Evolutionary conservation across 2,113 vertebrate genomes (phyloP).

Genomic region (Alligator mississippiensis): DNA sequence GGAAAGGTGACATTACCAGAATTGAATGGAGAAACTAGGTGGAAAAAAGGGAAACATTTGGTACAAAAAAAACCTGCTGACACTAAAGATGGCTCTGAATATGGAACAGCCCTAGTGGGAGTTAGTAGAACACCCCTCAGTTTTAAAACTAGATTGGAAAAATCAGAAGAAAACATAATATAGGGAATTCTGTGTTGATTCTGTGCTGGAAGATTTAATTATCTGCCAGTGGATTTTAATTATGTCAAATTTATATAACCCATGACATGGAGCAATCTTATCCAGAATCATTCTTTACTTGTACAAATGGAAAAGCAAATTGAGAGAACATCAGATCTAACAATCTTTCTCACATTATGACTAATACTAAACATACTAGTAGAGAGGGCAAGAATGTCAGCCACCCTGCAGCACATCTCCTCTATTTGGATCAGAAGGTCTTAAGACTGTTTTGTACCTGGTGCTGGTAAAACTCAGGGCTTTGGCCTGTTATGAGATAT

Average conservation of each 20-base stretch:
- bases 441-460: not conserved
- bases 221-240: not conserved
- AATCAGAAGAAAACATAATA: not conserved
- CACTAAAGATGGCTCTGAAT: too few species aligned
- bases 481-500: not conserved
- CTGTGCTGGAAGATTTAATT: not conserved
- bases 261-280: not conserved
- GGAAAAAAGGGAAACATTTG: not conserved
- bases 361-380: not conserved
- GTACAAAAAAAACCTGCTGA: not conserved
- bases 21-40: not conserved
- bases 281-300: not conserved
- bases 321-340: not conserved
- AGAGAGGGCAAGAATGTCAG: not conserved
- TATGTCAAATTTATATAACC: not conserved
- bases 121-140: too few species aligned
- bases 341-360: not conserved
- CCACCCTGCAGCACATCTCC: too few species aligned
- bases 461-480: too few species aligned
- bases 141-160: not conserved
- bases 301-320: not conserved
- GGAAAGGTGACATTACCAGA: not conserved
- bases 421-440: too few species aligned
- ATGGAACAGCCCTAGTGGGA: not conserved
- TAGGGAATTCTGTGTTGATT: not conserved